Conservation (phyloP, 37 sponge, comb jelly and placozoan genomes). For the Eunapius fragilis region DNA sequence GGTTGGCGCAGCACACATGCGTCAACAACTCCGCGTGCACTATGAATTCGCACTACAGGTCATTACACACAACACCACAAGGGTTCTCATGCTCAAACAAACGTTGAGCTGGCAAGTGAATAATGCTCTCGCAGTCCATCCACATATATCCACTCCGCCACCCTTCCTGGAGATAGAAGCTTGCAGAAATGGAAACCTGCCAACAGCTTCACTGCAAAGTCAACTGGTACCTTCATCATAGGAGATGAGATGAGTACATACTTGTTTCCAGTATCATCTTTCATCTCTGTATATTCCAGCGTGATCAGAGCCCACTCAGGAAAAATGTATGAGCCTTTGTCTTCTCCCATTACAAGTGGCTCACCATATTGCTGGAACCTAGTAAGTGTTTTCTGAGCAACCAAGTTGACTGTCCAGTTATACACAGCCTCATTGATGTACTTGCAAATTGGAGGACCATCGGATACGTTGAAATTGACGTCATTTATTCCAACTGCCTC, state of each 20-base stretch:
- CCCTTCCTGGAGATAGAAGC: slow-evolving; percentile 84
- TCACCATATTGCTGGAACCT: slow-evolving; percentile 69
- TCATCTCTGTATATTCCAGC: slow-evolving; percentile 49
- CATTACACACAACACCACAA: no score
- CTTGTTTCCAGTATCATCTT: slow-evolving; percentile 38
- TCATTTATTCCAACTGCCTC: slow-evolving; percentile 69
- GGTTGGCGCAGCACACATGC: no score
- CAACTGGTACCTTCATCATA: slow-evolving; percentile 70
- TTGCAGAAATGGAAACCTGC: slow-evolving; percentile 92
- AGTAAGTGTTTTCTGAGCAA: slow-evolving; percentile 38
- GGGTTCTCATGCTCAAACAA: no score
- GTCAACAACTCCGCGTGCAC: no score
- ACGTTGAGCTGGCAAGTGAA: slow-evolving; percentile 1
- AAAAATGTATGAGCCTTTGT: slow-evolving; percentile 80
- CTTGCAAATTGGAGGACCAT: slow-evolving; percentile 69
- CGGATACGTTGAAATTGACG: slow-evolving; percentile 73
- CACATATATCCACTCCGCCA: slow-evolving; percentile 86
- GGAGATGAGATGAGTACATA: slow-evolving; percentile 58
- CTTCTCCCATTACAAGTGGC: slow-evolving; percentile 76
- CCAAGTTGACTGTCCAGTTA: slow-evolving; percentile 15
- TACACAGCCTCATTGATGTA: slow-evolving; percentile 63
- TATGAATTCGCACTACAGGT: no score
- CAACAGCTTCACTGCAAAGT: slow-evolving; percentile 49
- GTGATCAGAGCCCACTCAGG: slow-evolving; percentile 80
- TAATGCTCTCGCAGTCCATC: slow-evolving; percentile 83